A percentile compares a stretch with the other conserved stretches of the same genome.
These are phyloP conservation scores for Dioctria rufipes DNA, from an alignment of 2,888 invertebrate genomes.

Conservation along the genomic window DNA sequence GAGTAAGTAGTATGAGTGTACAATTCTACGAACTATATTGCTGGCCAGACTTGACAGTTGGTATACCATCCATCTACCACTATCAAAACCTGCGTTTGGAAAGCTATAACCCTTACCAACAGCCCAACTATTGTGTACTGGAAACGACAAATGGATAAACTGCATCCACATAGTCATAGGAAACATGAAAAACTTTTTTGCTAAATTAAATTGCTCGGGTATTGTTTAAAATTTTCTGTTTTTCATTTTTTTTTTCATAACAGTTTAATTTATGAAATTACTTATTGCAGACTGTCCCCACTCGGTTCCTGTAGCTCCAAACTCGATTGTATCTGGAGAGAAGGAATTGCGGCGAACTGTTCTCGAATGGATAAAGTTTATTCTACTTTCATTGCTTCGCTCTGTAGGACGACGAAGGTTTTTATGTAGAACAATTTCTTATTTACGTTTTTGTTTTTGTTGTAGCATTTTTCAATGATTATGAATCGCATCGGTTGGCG, in stretches of 20 bases:
- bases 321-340: neutral
- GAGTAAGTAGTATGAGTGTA: neutral
- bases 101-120: neutral
- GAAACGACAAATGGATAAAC: neutral
- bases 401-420: neutral
- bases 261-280: conserved; percentile 50
- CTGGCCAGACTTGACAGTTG: neutral
- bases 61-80: neutral
- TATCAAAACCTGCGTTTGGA: too few species aligned
- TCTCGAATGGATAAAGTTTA: neutral
- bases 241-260: conserved; percentile 25
- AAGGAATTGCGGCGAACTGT: neutral
- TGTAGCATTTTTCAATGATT: too few species aligned
- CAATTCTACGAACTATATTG: neutral
- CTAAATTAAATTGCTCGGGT: conserved; percentile 33
- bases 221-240: conserved; percentile 28
- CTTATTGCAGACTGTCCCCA: neutral
- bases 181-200: conserved; percentile 37
- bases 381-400: neutral
- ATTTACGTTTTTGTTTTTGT: neutral
- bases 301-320: too few species aligned
- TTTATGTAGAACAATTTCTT: neutral
- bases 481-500: too few species aligned
- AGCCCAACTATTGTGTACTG: neutral
- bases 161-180: neutral